Conservation (phyloP, 2,888 invertebrate species). For the Himalopsyche kuldschensis region DNA sequence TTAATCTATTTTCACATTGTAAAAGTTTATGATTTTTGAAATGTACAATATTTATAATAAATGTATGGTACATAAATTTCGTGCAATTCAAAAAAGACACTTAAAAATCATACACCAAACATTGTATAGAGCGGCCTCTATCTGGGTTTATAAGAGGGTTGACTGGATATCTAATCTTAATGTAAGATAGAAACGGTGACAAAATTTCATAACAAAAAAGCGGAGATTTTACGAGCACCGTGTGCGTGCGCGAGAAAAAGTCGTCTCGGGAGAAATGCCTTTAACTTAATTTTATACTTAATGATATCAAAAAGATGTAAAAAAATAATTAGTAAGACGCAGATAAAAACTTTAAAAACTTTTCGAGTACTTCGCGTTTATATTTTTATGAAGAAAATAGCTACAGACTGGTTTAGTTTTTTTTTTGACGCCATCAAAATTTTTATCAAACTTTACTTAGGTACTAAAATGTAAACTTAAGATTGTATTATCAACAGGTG, state of each 20-base stretch:
- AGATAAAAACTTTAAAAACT: background rate
- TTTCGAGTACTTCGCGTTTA: background rate
- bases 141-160: too few relatives aligned
- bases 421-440: background rate
- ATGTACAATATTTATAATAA: too few relatives aligned
- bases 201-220: background rate
- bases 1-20: too few relatives aligned
- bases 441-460: too few relatives aligned
- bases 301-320: constrained; percentile 1
- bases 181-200: background rate
- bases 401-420: background rate
- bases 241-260: background rate
- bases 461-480: too few relatives aligned
- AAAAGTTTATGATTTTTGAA: too few relatives aligned
- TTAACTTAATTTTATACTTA: background rate
- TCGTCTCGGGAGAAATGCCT: background rate
- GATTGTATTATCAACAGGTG: too few relatives aligned
- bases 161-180: too few relatives aligned
- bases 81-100: too few relatives aligned
- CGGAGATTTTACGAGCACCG: background rate
- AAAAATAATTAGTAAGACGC: background rate
- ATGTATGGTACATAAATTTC: too few relatives aligned
- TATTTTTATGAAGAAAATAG: background rate
- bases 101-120: too few relatives aligned
- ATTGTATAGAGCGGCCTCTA: too few relatives aligned